A percentile compares a stretch with the other conserved stretches of the same genome.
These are phyloP conservation scores for Melinaea marsaeus DNA, from an alignment of 2,888 invertebrate genomes.

Conservation along the genomic window DNA sequence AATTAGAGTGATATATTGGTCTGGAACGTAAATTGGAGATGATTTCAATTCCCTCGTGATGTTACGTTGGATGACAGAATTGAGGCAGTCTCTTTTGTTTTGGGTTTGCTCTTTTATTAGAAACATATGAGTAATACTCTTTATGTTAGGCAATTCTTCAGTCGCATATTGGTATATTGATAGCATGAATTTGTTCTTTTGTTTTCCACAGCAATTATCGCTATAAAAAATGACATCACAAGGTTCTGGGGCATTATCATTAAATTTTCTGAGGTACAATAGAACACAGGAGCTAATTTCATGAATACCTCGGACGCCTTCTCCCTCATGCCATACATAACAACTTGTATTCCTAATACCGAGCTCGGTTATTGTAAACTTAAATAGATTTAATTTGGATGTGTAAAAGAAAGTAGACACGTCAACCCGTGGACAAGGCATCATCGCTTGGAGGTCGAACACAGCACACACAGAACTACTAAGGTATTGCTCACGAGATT, in stretches of 20 bases:
- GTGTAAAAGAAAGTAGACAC: constrained; percentile 21
- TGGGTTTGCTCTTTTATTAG: not conserved
- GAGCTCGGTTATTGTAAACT: constrained; percentile 17
- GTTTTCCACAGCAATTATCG: not conserved
- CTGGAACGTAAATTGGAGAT: too few species aligned
- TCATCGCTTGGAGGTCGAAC: constrained; percentile 14
- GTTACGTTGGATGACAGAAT: too few species aligned
- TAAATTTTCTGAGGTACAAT: not conserved
- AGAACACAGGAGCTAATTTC: not conserved
- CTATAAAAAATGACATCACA: not conserved
- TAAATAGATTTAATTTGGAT: constrained; percentile 22
- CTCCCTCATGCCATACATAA: constrained; percentile 24
- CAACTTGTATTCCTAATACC: constrained; percentile 13
- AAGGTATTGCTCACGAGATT: too few species aligned
- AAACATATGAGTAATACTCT: not conserved
- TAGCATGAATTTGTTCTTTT: too few species aligned
- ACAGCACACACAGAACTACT: too few species aligned
- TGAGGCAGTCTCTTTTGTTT: not conserved
- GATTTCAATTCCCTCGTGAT: too few species aligned
- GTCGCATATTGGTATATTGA: not conserved
- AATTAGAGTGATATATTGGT: too few species aligned
- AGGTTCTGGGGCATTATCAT: not conserved
- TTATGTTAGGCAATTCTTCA: not conserved
- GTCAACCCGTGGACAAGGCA: constrained; percentile 22
- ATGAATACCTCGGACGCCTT: constrained; percentile 20